Conservation (phyloP, 1,140 invertebrate species). For the Medauroidea extradentata region DNA sequence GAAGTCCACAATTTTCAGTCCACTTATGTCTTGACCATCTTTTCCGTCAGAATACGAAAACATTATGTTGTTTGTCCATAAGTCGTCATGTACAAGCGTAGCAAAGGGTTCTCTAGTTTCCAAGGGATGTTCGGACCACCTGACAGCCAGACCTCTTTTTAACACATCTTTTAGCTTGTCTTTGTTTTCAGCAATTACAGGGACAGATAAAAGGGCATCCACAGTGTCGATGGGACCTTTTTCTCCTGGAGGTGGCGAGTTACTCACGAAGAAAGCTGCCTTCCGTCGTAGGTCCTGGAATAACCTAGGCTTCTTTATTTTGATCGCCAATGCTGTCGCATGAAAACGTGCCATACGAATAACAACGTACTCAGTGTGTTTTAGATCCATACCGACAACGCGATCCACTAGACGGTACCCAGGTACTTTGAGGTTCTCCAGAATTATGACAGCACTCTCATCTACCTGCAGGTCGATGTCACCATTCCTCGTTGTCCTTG, state of each 20-base stretch:
- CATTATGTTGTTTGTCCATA: conserved; percentile 16
- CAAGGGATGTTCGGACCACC: background rate
- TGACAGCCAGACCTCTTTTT: too few species aligned
- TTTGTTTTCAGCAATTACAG: too few species aligned
- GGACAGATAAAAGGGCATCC: too few species aligned
- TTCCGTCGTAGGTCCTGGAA: background rate
- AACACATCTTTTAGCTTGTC: too few species aligned
- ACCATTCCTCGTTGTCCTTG: background rate
- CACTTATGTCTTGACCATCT: background rate
- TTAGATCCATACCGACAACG: background rate
- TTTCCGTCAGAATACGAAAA: conserved; percentile 5
- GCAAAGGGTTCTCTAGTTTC: conserved; percentile 12
- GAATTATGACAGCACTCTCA: background rate
- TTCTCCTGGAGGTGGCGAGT: too few species aligned
- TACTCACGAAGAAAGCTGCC: background rate
- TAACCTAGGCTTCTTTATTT: background rate
- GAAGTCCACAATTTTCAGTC: conserved; percentile 15
- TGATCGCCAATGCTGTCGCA: background rate
- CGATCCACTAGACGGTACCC: background rate
- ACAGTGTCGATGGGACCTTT: too few species aligned
- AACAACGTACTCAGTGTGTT: background rate
- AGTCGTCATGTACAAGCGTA: conserved; percentile 12
- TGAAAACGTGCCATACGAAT: background rate
- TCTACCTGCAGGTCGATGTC: background rate
- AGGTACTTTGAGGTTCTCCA: conserved; percentile 3